Percentiles rank a stretch among this genome's conserved stretches.
Evolutionary conservation across 1,140 invertebrate genomes (phyloP).

Genomic region (Halictus rubicundus): DNA sequence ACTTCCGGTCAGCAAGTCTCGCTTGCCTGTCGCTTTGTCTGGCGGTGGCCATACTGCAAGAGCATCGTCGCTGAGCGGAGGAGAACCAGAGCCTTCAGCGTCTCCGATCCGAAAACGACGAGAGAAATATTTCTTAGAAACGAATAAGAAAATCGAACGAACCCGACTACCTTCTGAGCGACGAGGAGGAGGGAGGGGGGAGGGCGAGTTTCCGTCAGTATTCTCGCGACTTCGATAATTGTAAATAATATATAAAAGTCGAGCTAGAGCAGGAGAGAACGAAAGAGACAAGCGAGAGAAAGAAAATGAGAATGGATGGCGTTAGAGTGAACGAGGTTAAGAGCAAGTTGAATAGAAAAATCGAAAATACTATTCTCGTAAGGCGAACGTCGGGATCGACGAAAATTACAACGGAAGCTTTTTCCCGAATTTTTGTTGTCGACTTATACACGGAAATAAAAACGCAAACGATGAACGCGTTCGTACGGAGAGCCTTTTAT

Average conservation of each 20-base stretch:
- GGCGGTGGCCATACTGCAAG: slow-evolving; percentile 63
- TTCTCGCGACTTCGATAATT: slow-evolving; percentile 14
- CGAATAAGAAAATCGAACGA: slow-evolving; percentile 4
- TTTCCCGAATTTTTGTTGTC: too few relatives aligned
- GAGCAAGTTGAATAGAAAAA: too few relatives aligned
- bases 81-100: too few relatives aligned
- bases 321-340: background rate
- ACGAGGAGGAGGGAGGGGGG: background rate
- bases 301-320: background rate
- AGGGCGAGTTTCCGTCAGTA: slow-evolving; percentile 10
- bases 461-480: background rate
- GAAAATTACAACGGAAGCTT: slow-evolving; percentile 4
- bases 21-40: slow-evolving; percentile 70
- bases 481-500: slow-evolving; percentile 22
- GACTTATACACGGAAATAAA: too few relatives aligned
- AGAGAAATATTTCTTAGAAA: background rate
- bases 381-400: slow-evolving; percentile 21
- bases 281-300: too few relatives aligned
- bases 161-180: background rate
- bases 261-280: background rate
- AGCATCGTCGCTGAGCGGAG: slow-evolving; percentile 64
- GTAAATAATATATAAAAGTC: slow-evolving; percentile 27
- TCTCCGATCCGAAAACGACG: background rate
- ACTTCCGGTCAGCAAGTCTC: slow-evolving; percentile 68
- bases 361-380: background rate